These are phyloP conservation scores for Enoplolaimus lenunculus DNA, from an alignment of 2,888 invertebrate species.

Conservation along the genomic window DNA sequence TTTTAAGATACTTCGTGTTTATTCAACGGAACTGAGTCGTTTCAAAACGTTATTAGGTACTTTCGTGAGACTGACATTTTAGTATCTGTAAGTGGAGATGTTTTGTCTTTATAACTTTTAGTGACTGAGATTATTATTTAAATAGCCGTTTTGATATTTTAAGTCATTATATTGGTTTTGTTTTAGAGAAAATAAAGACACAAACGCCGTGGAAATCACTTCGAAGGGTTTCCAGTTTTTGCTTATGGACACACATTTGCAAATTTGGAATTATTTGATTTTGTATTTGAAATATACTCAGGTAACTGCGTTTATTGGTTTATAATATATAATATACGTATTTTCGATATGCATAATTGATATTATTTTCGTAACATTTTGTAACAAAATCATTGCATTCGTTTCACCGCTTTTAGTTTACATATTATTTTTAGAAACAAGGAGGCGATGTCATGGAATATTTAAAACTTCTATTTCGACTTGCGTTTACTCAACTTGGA, in stretches of 20 bases:
- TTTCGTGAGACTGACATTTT: no score
- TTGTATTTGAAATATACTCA: slow-evolving; percentile 69
- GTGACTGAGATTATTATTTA: no score
- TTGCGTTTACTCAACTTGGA: slow-evolving; percentile 82
- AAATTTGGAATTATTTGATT: slow-evolving; percentile 91
- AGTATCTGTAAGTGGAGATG: slow-evolving; percentile 51
- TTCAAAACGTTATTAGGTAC: no score
- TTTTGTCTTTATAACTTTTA: neutral
- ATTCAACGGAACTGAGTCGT: no score
- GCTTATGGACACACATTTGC: slow-evolving; percentile 74
- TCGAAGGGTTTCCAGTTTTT: slow-evolving; percentile 92
- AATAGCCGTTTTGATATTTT: neutral
- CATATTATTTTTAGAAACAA: no score
- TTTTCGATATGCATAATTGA: no score
- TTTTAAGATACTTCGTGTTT: no score
- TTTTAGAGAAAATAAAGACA: neutral
- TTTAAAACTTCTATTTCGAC: slow-evolving; percentile 82
- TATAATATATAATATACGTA: slow-evolving; percentile 2
- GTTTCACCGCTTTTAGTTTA: no score
- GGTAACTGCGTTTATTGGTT: no score
- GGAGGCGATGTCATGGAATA: slow-evolving; percentile 77
- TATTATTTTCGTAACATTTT: no score
- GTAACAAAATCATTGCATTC: no score
- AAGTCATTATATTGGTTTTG: slow-evolving; percentile 3
- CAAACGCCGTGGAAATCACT: slow-evolving; percentile 56